Base-by-base conservation (phyloP, 2,888 invertebrate species). In the Chalcosyrphus nemorum region DNA sequence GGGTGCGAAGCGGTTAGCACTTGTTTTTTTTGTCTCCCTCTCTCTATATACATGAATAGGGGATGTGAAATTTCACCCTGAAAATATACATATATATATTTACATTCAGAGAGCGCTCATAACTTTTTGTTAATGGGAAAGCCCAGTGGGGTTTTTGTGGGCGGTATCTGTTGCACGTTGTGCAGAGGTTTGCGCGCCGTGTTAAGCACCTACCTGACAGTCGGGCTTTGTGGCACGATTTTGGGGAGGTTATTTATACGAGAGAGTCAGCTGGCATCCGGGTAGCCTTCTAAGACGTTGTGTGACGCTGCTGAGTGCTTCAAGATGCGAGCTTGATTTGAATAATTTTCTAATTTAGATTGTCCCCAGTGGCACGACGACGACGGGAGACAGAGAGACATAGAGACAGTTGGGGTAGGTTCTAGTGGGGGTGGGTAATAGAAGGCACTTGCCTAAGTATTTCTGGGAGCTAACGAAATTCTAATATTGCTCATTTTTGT, bases 311-410 rank as follows among this genome's bases (percentile, higher is more conserved):
- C n/a, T 24, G 47, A 32, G 32, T 27, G 47, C 24, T 61, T 68
- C 13, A 56, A 57, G 32, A 27, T 41, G 24, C 35, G n/a, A 56
- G 32, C 32, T n/a, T 27, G 13, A 70, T 84, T 84, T 80, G 45
- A 84, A 80, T 84, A 80, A 70, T 80, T 72, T 80, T 84, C 74
- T 65, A 68, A 84, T 80, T 65, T 80, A 70, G n/a, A 52, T 11
- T 35, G 43, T 41, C 56, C 54, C 66, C 45, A 35, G 32, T 29
- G 68, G 50, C 13, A 15, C 13, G 7, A 7, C 17, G 24, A 4
- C 3, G 4, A 4, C 3, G 24, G 4, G 24, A 52, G n/a, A 1
- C 6, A 32, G 52, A 11, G 35, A 17, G 27, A 13, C 3, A 38
- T 19, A 29, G 9, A 13, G 3, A 38, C 35, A 29, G 9, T 57